Evolutionary conservation across 2,888 invertebrate species (phyloP), one percentile per base, ranked within the genome.

Genomic region (Brassicogethes aeneus): DNA sequence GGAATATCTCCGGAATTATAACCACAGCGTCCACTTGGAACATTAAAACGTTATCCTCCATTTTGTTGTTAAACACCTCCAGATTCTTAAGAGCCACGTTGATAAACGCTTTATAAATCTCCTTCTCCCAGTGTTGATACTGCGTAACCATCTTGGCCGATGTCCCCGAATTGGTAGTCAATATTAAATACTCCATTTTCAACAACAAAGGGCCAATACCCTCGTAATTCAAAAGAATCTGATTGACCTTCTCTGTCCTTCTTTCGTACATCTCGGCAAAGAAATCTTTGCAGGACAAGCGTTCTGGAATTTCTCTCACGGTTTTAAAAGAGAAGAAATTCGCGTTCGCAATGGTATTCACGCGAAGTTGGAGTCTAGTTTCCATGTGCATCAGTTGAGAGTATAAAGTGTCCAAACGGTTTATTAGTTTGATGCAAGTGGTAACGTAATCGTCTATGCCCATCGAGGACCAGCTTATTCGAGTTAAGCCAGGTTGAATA

Each of bases 401-500:
- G 35, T 82, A 77, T 7, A 83, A 73, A 0, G 83, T 81, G 46
- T 71, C 70, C 2, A 87, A 62, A 15, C 76, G 75, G 47, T 80
- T 76, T 5, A 80, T 62, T 16, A 74, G 70, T 17, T 64, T 60
- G 37, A 71, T 68, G 50, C 83, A 80, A 36, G 70, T 70, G 0
- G 67, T 60, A 2, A 80, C 74, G 61, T 85, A 94, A 44, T 87
- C 85, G 12, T 71, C 70, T 33, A 93, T 87, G 16, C 85, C 84
- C 10, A 92, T 72, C 0, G 90, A 87, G 46, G 82, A 83, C 93
- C 94, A 94, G 34, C 85, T 86, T 41, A 90, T 79, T 16, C 91
- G 75, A 2, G 81, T 82, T 0, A 88, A 70, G 0, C 93, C 93
- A 2, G 89, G 88, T 55, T 87, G 77, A 36, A 90, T 80, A 37